These are phyloP conservation scores for Dryobota labecula DNA, from an alignment of 2,888 invertebrate genomes.

Conservation along the genomic window DNA sequence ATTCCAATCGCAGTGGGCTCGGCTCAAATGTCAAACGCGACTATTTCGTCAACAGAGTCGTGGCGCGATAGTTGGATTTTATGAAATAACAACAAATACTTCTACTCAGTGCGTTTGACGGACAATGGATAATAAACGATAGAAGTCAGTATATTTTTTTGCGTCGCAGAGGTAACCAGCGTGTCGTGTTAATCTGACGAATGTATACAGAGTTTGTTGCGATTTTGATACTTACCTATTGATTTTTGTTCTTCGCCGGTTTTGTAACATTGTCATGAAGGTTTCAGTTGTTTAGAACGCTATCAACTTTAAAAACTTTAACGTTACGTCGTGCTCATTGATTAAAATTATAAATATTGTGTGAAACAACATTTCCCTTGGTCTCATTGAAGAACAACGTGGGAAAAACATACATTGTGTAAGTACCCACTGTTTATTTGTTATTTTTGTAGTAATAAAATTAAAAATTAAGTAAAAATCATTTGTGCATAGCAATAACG, in stretches of 20 bases:
- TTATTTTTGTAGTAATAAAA: conserved; percentile 41
- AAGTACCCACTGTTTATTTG: conserved; percentile 71
- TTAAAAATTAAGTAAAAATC: conserved; percentile 1
- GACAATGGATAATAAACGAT: conserved; percentile 86
- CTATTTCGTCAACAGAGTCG: conserved; percentile 91
- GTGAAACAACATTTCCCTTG: conserved; percentile 71
- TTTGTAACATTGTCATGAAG: conserved; percentile 84
- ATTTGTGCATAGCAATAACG: conserved; percentile 1
- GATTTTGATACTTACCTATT: conserved; percentile 81
- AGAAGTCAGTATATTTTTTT: conserved; percentile 81
- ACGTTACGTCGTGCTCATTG: conserved; percentile 59
- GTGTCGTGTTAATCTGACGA: conserved; percentile 79
- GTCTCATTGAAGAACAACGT: conserved; percentile 79
- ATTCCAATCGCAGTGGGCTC: conserved; percentile 92
- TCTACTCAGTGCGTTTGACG: conserved; percentile 81
- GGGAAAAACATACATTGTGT: conserved; percentile 80
- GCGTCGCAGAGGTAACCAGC: conserved; percentile 77
- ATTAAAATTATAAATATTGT: conserved; percentile 67
- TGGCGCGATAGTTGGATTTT: conserved; percentile 90
- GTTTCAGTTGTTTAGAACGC: conserved; percentile 78
- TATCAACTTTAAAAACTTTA: conserved; percentile 62
- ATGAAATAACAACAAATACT: conserved; percentile 88
- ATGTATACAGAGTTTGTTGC: conserved; percentile 78
- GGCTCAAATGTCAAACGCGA: conserved; percentile 93
- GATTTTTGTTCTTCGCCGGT: conserved; percentile 89